Base-by-base conservation (phyloP, 2,113 vertebrate genomes). In the Nyctereutes procyonoides region DNA sequence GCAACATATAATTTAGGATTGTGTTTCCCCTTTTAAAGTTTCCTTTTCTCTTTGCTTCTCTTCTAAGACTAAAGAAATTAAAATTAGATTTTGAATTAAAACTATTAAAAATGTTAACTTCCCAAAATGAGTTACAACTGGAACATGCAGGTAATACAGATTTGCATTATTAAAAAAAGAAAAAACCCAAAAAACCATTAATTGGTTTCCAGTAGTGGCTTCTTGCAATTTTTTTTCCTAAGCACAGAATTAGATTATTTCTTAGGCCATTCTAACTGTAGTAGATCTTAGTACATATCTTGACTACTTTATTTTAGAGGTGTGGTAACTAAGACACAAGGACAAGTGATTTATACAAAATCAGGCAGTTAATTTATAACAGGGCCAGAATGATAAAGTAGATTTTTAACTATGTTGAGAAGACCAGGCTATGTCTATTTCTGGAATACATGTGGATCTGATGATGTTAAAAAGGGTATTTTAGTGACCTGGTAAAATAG, bases 31-130 rank as follows among this genome's bases (percentile, higher is more conserved):
- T 12, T 95, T 35, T 58, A 8, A 65, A 69, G 35, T 89, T 85
- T 53, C 16, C 48, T 91, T 82, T 92, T 82, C 82, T 63, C 15
- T 60, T 88, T 96, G 35, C 20, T 93, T 88, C 7, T 32, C 24
- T 81, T 69, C 15, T 2, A 67, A 19, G 48, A 79, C 35, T 93
- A 92, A 89, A 86, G 43, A 58, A 90, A 83, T 87, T 73, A 92
- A 91, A 93, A 93, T 95, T 88, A 84, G 9, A 60, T 84, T 93
- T 93, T 69, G 38, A 95, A 63, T 81, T 95, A 65, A 73, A 95
- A 83, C 38, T 89, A 60, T 77, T 93, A 79, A 90, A 92, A 93
- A 60, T 97, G 32, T 95, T 94, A 94, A 89, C 58, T 90, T 30
- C 35, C 48, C 9, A n/a, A 90, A 83, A 48, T 28, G 32, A 35